Base-by-base conservation (phyloP, 1,140 invertebrate genomes). In the Monochamus saltuarius region DNA sequence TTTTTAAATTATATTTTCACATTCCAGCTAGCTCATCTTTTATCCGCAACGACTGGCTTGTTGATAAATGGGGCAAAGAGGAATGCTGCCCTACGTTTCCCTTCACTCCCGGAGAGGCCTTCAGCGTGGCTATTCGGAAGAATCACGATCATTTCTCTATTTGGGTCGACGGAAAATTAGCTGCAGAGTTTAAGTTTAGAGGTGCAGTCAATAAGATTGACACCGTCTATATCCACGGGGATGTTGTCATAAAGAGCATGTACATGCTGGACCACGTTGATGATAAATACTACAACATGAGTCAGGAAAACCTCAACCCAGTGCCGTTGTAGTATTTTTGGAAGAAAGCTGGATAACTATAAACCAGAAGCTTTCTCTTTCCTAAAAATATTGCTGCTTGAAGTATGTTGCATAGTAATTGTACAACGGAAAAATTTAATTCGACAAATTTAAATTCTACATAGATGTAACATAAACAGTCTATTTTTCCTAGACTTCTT, bases 31-130 rank as follows among this genome's bases (percentile, higher is more conserved):
- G 13, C 10, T 11, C 10, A 14, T 10, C 37, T 61, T 77, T 83
- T 6, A 77, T 81, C 13, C 75, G 79, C 4, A 83, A 83, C 67
- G 69, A 80, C 38, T 82, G 80, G 78, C 64, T 73, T 4, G 67
- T 79, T 62, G 80, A 78, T 4, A 57, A 57, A 16, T 82, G 80
- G 80, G 75, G 67, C 1, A 39, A 70, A 19, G 80, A 82, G 59
- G 78, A 82, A 64, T 71, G 78, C 2, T 75, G 75, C 11, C 73
- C 78, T 38, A 67, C 75, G 19, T 78, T 78, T 46, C 78, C 78
- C 42, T 79, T 82, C 59, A 65, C 72, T n/a, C 78, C 80, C 3
- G 78, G 78, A 11, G 71, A 74, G 10, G 59, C 65, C 7, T 81
- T 81, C 56, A 70, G 63, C 39, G 51, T 81, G 46, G 70, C 69